Evolutionary conservation across 1,140 invertebrate species (phyloP).

Genomic region (Eumeta japonica): DNA sequence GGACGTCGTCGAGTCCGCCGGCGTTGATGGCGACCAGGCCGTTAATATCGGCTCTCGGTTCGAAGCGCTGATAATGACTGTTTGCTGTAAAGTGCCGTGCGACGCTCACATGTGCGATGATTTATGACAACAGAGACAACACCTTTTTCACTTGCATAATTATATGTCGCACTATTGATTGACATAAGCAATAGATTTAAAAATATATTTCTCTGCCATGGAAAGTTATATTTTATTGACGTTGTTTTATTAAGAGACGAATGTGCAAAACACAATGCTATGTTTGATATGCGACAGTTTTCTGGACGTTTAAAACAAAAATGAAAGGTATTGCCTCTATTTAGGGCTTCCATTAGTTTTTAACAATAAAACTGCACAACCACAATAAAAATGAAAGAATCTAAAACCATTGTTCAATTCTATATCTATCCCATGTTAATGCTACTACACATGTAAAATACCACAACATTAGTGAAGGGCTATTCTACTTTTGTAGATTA

Average conservation of each 20-base stretch:
- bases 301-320: too few relatives aligned
- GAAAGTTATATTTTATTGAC: not conserved
- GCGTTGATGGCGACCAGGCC: slow-evolving; percentile 22
- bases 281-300: not conserved
- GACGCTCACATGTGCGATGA: slow-evolving; percentile 43
- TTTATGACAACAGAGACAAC: not conserved
- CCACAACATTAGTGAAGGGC: not conserved
- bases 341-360: not conserved
- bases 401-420: not conserved
- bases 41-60: slow-evolving; percentile 33
- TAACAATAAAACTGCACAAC: not conserved
- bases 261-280: not conserved
- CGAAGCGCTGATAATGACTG: slow-evolving; percentile 43
- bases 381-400: not conserved
- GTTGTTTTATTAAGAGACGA: not conserved
- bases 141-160: not conserved
- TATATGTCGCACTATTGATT: not conserved
- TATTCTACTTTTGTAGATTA: not conserved
- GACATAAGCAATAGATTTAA: not conserved
- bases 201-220: not conserved
- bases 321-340: too few relatives aligned
- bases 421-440: not conserved
- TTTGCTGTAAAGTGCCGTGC: slow-evolving; percentile 55
- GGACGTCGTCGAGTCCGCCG: slow-evolving; percentile 15
- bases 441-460: not conserved